These are phyloP conservation scores for Hyalella azteca DNA, from an alignment of 2,888 invertebrate genomes.

Conservation along the genomic window DNA sequence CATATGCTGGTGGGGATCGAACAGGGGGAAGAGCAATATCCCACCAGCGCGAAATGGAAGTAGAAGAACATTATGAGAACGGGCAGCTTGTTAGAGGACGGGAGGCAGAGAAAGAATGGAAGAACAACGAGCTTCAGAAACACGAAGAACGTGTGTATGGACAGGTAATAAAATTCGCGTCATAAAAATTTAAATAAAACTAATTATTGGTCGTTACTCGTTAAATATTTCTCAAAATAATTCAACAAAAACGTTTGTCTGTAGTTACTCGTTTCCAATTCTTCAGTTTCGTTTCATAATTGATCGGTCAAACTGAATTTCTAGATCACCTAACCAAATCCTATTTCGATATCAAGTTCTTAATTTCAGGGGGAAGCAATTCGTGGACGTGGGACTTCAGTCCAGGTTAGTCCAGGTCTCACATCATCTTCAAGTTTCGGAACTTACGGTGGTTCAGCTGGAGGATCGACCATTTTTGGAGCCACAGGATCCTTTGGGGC, in stretches of 20 bases:
- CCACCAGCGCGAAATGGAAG: constrained; percentile 45
- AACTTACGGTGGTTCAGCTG: not conserved
- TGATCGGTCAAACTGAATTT: not conserved
- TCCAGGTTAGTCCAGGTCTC: not conserved
- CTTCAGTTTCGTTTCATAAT: no score
- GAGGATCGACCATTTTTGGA: not conserved
- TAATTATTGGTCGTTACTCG: no score
- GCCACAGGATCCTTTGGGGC: not conserved
- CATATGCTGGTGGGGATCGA: constrained; percentile 9
- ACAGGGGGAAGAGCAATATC: not conserved
- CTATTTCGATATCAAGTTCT: not conserved
- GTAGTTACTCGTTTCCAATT: no score
- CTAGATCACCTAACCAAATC: not conserved
- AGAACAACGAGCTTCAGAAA: not conserved
- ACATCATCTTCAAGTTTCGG: constrained; percentile 5
- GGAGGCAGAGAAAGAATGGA: constrained; percentile 40
- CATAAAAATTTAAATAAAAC: not conserved
- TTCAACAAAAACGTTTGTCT: no score
- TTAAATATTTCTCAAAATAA: no score
- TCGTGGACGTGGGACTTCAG: not conserved
- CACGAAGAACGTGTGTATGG: constrained; percentile 10
- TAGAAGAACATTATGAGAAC: constrained; percentile 51
- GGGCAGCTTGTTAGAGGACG: constrained; percentile 50
- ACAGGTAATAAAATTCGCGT: not conserved
- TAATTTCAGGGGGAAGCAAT: not conserved